Conservation (phyloP, 64 coral and sea anemone genomes). For the Catalaphyllia jardinei region DNA sequence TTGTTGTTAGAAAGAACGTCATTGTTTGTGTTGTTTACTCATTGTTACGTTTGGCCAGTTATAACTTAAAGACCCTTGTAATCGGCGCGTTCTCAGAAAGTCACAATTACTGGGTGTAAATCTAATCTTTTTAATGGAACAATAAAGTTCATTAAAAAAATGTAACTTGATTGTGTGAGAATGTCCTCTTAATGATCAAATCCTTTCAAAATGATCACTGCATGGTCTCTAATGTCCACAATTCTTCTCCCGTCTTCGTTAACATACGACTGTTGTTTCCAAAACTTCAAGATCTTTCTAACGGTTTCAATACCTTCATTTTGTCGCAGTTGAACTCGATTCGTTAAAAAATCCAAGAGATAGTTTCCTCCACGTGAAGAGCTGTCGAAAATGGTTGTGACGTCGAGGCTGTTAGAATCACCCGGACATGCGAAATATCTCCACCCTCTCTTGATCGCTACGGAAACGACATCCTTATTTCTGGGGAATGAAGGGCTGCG, state of each 20-base stretch:
- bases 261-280: background rate
- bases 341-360: slow-evolving; percentile 47
- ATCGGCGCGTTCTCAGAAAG: too few relatives aligned
- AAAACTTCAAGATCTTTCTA: background rate
- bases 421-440: slow-evolving; percentile 13
- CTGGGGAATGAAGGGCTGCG: background rate
- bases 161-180: too few relatives aligned
- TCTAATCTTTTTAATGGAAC: too few relatives aligned
- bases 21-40: too few relatives aligned
- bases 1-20: too few relatives aligned
- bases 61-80: too few relatives aligned
- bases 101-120: too few relatives aligned
- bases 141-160: too few relatives aligned
- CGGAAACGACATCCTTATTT: background rate
- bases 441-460: slow-evolving; percentile 51
- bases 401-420: slow-evolving; percentile 12
- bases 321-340: background rate
- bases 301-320: background rate
- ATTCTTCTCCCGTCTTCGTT: background rate
- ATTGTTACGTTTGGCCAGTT: too few relatives aligned
- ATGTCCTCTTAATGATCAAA: too few relatives aligned
- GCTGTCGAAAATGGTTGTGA: slow-evolving; percentile 36
- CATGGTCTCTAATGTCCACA: background rate
- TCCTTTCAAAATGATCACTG: slow-evolving; percentile 7
- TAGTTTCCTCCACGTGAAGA: slow-evolving; percentile 5